These are phyloP conservation scores for Tichodroma muraria DNA, from an alignment of 2,113 vertebrate genomes.

Conservation along the genomic window DNA sequence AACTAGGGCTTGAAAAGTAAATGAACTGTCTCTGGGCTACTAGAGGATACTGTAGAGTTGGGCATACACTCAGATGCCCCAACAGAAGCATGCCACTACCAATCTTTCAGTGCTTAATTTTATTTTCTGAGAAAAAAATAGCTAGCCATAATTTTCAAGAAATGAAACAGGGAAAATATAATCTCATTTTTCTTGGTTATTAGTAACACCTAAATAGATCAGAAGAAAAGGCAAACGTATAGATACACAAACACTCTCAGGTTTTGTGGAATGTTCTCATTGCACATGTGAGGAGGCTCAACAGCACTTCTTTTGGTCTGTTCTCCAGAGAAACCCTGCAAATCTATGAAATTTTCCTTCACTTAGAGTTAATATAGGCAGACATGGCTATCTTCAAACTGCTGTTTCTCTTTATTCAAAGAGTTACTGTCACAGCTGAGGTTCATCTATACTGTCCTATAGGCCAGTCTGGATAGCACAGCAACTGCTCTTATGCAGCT, in stretches of 20 bases:
- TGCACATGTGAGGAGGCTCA: neutral
- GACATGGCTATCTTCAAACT: neutral
- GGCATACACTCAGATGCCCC: neutral
- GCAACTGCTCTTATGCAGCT: neutral
- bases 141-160: neutral
- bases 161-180: fast-evolving
- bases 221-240: neutral
- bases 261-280: neutral
- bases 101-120: neutral
- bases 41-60: neutral
- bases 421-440: neutral
- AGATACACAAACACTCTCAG: fast-evolving
- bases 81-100: neutral
- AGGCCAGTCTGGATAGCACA: neutral
- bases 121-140: neutral
- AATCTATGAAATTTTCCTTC: neutral
- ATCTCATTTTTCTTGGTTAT: neutral
- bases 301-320: neutral
- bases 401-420: neutral
- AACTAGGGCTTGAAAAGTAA: neutral
- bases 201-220: neutral
- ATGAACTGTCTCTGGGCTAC: neutral
- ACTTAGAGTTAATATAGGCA: neutral
- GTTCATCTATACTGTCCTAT: neutral
- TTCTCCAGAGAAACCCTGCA: neutral